Conservation (phyloP, 1,140 invertebrate genomes). For the Monochamus saltuarius region DNA sequence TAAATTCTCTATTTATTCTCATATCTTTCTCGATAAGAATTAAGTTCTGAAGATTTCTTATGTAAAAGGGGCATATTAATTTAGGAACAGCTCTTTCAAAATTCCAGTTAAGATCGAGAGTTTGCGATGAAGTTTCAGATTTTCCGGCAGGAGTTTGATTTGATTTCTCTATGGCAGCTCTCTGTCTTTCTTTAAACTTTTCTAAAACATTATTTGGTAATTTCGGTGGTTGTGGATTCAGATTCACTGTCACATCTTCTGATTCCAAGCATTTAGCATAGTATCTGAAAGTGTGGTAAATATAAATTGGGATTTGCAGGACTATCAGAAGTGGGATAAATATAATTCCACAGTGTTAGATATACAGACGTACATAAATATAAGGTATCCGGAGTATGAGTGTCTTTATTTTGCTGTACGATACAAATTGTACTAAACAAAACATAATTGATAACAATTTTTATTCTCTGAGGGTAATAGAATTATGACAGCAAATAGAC, state of each 20-base stretch:
- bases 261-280: neutral
- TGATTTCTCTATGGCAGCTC: neutral
- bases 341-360: neutral
- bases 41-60: neutral
- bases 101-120: neutral
- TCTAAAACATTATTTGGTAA: neutral
- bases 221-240: neutral
- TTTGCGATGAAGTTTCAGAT: neutral
- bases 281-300: constrained; percentile 6
- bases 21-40: neutral
- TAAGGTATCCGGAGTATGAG: too few species aligned
- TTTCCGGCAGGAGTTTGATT: neutral
- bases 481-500: too few species aligned
- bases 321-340: neutral
- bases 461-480: too few species aligned
- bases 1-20: neutral
- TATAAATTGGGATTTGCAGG: neutral
- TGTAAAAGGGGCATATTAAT: constrained; percentile 1
- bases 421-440: too few species aligned
- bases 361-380: too few species aligned
- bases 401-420: too few species aligned
- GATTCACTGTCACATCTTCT: neutral
- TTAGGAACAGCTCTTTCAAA: neutral
- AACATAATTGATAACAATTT: too few species aligned
- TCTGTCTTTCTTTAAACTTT: constrained; percentile 3